Evolutionary conservation across 2,888 invertebrate species (phyloP).

Genomic region (Lasius platythorax): DNA sequence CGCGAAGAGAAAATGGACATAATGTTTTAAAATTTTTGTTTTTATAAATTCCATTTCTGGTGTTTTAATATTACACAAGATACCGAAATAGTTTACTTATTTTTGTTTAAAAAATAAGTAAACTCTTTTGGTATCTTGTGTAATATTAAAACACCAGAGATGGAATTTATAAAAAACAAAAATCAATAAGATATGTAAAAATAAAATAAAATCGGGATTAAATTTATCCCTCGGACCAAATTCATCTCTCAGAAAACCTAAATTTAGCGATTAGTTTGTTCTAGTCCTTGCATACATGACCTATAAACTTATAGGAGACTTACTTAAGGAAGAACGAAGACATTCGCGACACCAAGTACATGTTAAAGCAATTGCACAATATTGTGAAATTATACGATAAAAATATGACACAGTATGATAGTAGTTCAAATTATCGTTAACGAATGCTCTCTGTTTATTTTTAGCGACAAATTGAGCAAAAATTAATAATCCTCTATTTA

Average conservation of each 20-base stretch:
- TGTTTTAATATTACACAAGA: too few species aligned
- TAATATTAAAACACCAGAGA: not conserved
- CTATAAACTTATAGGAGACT: not conserved
- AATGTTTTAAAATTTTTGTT: not conserved
- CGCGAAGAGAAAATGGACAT: too few species aligned
- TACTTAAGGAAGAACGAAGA: not conserved
- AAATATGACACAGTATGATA: not conserved
- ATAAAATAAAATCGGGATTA: not conserved
- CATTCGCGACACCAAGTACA: not conserved
- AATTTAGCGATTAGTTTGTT: not conserved
- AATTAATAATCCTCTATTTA: too few species aligned
- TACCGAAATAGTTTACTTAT: too few species aligned
- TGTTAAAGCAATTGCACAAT: not conserved
- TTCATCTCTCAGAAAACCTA: not conserved
- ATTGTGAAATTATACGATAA: not conserved
- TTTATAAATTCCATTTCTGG: too few species aligned
- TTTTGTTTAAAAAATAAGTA: not conserved
- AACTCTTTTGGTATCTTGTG: not conserved
- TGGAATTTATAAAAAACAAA: not conserved
- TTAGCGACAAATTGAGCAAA: too few species aligned
- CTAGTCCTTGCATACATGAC: not conserved
- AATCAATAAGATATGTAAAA: not conserved
- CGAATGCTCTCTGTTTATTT: not conserved
- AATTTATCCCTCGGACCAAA: not conserved
- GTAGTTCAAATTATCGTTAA: not conserved